Percentiles rank a stretch among this genome's conserved stretches.
Evolutionary conservation across 1,140 invertebrate species (phyloP).

Genomic region (Scaptomyza hsui): DNA sequence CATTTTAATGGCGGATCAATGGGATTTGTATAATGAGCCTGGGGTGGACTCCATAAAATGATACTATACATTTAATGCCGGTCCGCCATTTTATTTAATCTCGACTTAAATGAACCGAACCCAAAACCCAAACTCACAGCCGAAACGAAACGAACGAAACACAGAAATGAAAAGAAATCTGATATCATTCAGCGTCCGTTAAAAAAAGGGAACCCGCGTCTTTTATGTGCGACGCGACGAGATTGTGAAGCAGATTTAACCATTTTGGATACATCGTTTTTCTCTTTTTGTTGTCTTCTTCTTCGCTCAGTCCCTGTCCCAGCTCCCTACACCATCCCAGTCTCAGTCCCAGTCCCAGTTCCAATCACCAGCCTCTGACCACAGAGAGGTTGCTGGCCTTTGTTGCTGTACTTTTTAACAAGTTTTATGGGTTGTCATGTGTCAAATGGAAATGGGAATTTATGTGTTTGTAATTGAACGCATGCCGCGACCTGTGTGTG

Average conservation of each 20-base stretch:
- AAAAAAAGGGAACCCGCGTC: conserved; percentile 60
- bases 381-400: conserved; percentile 59
- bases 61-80: conserved; percentile 47
- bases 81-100: conserved; percentile 63
- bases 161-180: conserved; percentile 75
- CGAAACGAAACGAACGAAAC: conserved; percentile 57
- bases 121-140: conserved; percentile 23
- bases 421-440: conserved; percentile 83
- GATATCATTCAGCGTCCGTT: conserved; percentile 74
- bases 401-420: conserved; percentile 79
- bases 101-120: conserved; percentile 21
- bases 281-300: conserved; percentile 20
- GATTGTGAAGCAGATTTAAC: conserved; percentile 74
- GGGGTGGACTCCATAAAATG: conserved; percentile 68
- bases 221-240: conserved; percentile 65
- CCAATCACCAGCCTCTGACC: conserved; percentile 28
- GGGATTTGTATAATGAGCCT: conserved; percentile 75
- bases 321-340: conserved; percentile 36
- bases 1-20: conserved; percentile 76
- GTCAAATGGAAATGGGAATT: conserved; percentile 83
- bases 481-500: conserved; percentile 54
- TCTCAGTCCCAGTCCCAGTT: conserved; percentile 18
- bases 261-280: conserved; percentile 69
- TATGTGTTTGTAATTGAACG: conserved; percentile 83
- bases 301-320: conserved; percentile 22